phyloP scores from a whole-genome alignment of 2,113 vertebrate genomes.

The Thermophis baileyi region DNA sequence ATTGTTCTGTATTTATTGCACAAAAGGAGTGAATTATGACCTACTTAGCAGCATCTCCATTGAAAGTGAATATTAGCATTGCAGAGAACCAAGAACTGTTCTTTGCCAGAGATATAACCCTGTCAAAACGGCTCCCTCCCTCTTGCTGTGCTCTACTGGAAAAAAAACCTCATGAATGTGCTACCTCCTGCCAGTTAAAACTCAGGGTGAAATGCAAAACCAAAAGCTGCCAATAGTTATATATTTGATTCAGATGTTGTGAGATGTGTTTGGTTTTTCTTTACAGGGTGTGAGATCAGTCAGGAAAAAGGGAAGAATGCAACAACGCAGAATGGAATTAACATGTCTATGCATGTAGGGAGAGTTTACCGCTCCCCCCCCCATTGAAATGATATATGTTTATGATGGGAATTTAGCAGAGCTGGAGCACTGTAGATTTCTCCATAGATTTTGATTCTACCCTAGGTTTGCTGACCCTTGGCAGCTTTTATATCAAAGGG shows the following conservation, averaged over 20 bases:
- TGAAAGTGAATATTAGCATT: constrained; percentile 66
- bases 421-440: not conserved
- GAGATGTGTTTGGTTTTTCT: constrained; percentile 45
- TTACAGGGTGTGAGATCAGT: constrained; percentile 43
- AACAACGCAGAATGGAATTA: constrained; percentile 16
- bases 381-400: not conserved
- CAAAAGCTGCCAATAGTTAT: constrained; percentile 59
- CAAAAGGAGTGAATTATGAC: constrained; percentile 62
- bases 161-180: constrained; percentile 50
- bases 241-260: constrained; percentile 66
- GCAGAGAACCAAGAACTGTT: constrained; percentile 32
- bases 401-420: constrained; percentile 27
- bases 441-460: constrained; percentile 9
- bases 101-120: constrained; percentile 65
- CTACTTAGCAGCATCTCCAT: constrained; percentile 63
- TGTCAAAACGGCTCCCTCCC: constrained; percentile 56
- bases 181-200: constrained; percentile 60
- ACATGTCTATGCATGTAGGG: not conserved
- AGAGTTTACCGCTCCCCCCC: not conserved
- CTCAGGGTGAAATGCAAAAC: constrained; percentile 59
- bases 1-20: constrained; percentile 62
- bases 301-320: constrained; percentile 36
- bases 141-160: constrained; percentile 49
- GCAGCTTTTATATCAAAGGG: not conserved
- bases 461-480: not conserved